Evolutionary conservation across 2,797 vertebrate genomes (phyloP).

Genomic region (Eptatretus atami): DNA sequence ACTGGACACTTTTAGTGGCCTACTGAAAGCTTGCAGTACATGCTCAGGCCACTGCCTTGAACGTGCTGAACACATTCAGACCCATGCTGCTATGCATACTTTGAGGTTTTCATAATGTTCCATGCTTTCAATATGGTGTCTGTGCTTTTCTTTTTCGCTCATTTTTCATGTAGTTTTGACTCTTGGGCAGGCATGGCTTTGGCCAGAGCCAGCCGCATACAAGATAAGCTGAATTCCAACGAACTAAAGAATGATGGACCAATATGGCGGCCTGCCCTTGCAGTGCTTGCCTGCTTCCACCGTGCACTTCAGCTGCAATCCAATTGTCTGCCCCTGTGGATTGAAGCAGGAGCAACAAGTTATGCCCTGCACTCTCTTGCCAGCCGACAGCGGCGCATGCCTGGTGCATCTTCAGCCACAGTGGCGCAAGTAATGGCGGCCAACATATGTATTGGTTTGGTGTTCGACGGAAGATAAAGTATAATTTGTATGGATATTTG

Average conservation of each 20-base stretch:
- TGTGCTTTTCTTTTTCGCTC: no score
- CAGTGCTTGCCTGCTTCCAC: constrained; percentile 64
- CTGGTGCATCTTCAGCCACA: constrained; percentile 50
- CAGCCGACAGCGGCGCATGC: constrained; percentile 55
- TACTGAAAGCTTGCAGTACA: no score
- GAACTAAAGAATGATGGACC: constrained; percentile 70
- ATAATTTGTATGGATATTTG: no score
- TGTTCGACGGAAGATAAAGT: not conserved
- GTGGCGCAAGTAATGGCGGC: constrained; percentile 44
- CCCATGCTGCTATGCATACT: no score
- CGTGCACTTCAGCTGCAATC: constrained; percentile 58
- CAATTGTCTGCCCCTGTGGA: constrained; percentile 85
- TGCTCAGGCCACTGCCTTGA: no score
- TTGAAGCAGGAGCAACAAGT: constrained; percentile 79
- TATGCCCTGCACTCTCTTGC: constrained; percentile 76
- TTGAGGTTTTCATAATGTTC: no score
- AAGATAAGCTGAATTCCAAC: constrained; percentile 88
- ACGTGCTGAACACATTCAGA: no score
- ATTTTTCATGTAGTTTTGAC: constrained; percentile 33
- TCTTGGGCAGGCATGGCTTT: constrained; percentile 97
- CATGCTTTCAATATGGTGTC: no score
- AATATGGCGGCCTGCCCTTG: constrained; percentile 70
- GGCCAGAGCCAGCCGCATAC: constrained; percentile 72
- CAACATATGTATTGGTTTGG: not conserved
- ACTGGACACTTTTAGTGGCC: no score